Evolutionary conservation across 2,113 vertebrate species (phyloP), one percentile per base, ranked within the genome.

Genomic region (Saimiri boliviensis): DNA sequence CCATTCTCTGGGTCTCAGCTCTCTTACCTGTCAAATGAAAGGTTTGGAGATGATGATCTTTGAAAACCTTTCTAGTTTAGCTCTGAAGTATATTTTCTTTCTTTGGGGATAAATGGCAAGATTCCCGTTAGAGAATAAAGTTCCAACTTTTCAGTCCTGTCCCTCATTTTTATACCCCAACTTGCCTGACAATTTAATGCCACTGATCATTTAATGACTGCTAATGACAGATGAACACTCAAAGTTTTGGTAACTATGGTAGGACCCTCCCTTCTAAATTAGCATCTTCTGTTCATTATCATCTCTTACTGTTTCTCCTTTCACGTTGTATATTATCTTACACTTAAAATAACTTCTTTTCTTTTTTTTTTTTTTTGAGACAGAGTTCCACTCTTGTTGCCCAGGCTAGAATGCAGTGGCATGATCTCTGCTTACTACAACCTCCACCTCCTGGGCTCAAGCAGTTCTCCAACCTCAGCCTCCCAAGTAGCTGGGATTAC

Each of bases 91-190:
- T 49, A 8, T 71, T 42, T 92, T 12, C 71, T 79, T 87, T 76
- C 70, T 87, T 60, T 54, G 66, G 54, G 47, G 52, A n/a, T 63
- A 27, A 40, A 13, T 37, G 35, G 45, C 19, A 71, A 10, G 54
- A 60, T 17, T 91, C 83, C 71, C 58, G 6, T 83, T 81, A 86
- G 27, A 96, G 89, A 80, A 0, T 58, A 27, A 74, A 95, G 20
- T 94, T 37, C n/a, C 60, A n/a, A 76, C 80, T 56, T 86, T 74
- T 79, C 6, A 96, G 87, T 40, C 66, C 47, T 96, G 52, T 85
- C 73, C 70, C 32, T 80, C 63, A 66, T 17, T 66, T 85, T 87
- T 95, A 88, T 89, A 89, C 89, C 76, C 85, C 87, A 87, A 32
- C 13, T 35, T 49, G 42, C 27, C 14, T 3, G 3, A 45, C 20